phyloP scores from a whole-genome alignment of 2,888 invertebrate genomes.

The Anthrax anthrax region DNA sequence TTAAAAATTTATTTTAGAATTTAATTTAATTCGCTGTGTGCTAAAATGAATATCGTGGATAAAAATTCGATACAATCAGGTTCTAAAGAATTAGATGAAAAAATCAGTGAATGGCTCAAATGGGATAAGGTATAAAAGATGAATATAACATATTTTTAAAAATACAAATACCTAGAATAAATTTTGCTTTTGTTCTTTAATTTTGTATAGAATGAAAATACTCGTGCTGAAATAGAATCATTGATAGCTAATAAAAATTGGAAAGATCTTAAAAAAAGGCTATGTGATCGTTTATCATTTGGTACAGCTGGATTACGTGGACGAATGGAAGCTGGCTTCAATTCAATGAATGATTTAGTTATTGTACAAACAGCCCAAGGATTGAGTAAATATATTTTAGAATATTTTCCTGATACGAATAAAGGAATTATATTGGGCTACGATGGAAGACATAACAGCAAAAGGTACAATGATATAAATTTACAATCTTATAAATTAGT shows the following conservation, averaged over 20 bases:
- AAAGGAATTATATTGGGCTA: slow-evolving; percentile 79
- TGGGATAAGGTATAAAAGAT: slow-evolving; percentile 51
- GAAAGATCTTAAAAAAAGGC: slow-evolving; percentile 44
- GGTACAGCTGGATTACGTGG: slow-evolving; percentile 91
- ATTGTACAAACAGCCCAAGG: slow-evolving; percentile 93
- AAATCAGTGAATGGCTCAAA: slow-evolving; percentile 55
- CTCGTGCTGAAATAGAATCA: slow-evolving; percentile 45
- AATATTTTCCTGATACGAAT: slow-evolving; percentile 36
- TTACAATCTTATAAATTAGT: too few species aligned
- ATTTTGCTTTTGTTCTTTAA: neutral
- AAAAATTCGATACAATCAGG: slow-evolving; percentile 32
- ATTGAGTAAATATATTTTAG: slow-evolving; percentile 57
- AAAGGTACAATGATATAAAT: slow-evolving; percentile 45
- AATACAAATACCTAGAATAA: neutral
- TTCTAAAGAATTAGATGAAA: slow-evolving; percentile 43
- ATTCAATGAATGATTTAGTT: slow-evolving; percentile 91
- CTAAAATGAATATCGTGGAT: neutral
- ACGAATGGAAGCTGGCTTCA: slow-evolving; percentile 84
- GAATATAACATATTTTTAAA: neutral
- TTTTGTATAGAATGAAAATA: slow-evolving; percentile 43
- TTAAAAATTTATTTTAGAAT: too few species aligned
- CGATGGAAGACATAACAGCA: slow-evolving; percentile 86
- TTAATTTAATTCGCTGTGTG: too few species aligned
- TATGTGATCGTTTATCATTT: slow-evolving; percentile 62
- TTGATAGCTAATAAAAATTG: slow-evolving; percentile 42